These are phyloP conservation scores for Mimachlamys varia DNA, from an alignment of 2,888 invertebrate species.

Conservation along the genomic window DNA sequence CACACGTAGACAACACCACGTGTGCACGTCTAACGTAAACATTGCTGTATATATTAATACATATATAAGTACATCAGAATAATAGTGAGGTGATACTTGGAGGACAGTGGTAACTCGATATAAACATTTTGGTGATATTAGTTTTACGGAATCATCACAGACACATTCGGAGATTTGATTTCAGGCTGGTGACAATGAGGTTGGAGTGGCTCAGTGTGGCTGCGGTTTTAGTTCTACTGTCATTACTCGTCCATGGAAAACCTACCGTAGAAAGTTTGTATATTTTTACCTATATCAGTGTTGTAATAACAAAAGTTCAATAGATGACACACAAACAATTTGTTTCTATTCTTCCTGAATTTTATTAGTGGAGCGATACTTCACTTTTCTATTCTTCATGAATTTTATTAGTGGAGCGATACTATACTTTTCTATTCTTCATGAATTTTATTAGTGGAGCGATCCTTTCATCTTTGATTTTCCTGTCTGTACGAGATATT, in stretches of 20 bases:
- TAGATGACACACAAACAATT: no score
- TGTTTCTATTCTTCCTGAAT: no score
- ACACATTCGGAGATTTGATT: background rate
- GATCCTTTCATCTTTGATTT: no score
- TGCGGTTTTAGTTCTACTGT: background rate
- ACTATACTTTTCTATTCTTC: no score
- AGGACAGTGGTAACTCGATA: no score
- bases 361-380: no score
- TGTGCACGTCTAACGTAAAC: background rate
- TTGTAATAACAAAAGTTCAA: no score
- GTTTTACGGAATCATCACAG: background rate
- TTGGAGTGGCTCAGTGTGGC: background rate
- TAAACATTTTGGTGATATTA: background rate
- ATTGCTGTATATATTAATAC: background rate
- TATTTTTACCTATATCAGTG: background rate
- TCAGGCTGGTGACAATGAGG: background rate
- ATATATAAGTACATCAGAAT: background rate
- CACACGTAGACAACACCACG: background rate
- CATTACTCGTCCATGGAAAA: background rate
- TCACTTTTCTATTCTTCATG: no score
- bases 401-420: no score
- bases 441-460: no score
- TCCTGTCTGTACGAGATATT: no score
- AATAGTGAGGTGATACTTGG: background rate
- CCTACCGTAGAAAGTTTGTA: background rate